These are phyloP conservation scores for Stomatorhinus walkeri DNA, from an alignment of 2,797 vertebrate species.

Conservation along the genomic window DNA sequence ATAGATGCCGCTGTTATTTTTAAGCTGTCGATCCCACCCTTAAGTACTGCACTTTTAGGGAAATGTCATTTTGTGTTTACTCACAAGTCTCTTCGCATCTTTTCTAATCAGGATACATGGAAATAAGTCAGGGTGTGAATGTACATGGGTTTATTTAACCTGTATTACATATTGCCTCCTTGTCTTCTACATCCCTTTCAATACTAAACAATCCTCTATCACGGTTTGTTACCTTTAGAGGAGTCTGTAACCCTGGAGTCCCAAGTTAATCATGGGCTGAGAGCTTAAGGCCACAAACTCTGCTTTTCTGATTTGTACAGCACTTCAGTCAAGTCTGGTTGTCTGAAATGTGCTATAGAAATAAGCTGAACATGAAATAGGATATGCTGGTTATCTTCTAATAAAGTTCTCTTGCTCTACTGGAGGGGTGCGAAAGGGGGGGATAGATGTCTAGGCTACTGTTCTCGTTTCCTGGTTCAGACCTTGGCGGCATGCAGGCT, in stretches of 20 bases:
- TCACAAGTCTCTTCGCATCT: background rate
- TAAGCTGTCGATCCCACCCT: slow-evolving; percentile 48
- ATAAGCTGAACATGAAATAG: background rate
- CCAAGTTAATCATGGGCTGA: background rate
- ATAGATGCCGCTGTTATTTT: slow-evolving; percentile 50
- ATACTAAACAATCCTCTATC: background rate
- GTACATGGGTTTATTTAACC: background rate
- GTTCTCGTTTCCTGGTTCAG: background rate
- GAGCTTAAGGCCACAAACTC: background rate
- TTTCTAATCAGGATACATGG: background rate
- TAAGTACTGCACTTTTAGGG: slow-evolving; percentile 40
- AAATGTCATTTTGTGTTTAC: background rate
- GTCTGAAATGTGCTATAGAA: background rate
- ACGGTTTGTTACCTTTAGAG: background rate
- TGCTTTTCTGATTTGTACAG: background rate
- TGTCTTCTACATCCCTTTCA: background rate
- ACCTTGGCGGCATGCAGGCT: background rate
- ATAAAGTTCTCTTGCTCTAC: background rate
- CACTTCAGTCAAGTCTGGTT: background rate
- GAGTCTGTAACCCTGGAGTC: background rate
- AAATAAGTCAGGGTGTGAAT: background rate
- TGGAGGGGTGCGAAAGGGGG: background rate
- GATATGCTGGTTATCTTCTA: background rate
- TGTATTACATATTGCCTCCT: background rate
- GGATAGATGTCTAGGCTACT: background rate